Base-by-base conservation (phyloP, 2,797 vertebrate species). In the Triplophysa bombifrons region DNA sequence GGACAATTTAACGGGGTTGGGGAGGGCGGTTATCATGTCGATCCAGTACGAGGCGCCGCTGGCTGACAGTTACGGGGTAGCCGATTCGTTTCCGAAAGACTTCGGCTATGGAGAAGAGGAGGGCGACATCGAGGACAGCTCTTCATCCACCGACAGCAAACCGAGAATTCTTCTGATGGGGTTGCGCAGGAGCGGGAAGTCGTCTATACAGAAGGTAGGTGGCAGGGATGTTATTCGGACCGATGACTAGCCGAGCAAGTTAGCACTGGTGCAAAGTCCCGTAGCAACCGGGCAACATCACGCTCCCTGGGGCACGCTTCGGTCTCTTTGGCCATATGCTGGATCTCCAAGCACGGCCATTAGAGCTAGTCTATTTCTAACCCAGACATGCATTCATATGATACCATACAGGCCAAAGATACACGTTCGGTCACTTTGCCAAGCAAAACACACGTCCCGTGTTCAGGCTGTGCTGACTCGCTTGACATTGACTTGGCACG, bases 91-190 rank as follows among this genome's bases (percentile, higher is more conserved):
- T 88, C 98, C 97, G 7, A 98, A 99, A 91, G 96, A 99, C 87
- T 98, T 98, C 86, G 97, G 95, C n/a, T 99, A 99, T 84, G 97
- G 97, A 51, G 97, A 95, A 76, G 97, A 98, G 81, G 97, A 97
- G 92, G 94, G 94, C 82, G 97, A 97, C 86, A 95, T 96, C 86
- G 96, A 96, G 82, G 96, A 95, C 86, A 93, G 89, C 80, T 93
- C 92, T 84, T 86, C 91, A 73, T 88, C 87, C 50, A 94, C 96
- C 74, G 96, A 98, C 88, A 96, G 93, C 90, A 98, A 99, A 72
- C 98, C 98, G 0, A 94, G 97, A 22, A 99, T 99, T 67, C 88
- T 99, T 70, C 93, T 99, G 0, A 99, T 99, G 98, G 97, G 98
- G 3, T 87, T 99, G 87, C 92, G 98, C 58, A 94, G 98, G 89